Evolutionary conservation across 2,888 invertebrate species (phyloP).

Genomic region (Chrysolina oricalcia): DNA sequence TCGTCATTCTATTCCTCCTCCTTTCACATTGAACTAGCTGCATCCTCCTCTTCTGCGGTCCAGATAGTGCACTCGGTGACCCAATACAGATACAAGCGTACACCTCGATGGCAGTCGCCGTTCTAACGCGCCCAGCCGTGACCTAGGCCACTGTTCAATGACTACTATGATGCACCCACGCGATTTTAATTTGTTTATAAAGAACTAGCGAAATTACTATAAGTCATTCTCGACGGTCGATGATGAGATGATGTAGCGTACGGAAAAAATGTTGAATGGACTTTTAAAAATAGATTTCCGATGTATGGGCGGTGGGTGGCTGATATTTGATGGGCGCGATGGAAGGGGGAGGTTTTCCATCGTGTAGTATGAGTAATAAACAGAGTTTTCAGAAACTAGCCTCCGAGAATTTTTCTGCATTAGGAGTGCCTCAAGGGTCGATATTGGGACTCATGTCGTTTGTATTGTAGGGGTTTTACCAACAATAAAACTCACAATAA

Average conservation of each 20-base stretch:
- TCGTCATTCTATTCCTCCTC: slow-evolving; percentile 29
- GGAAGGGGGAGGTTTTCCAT: neutral
- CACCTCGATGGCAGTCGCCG: slow-evolving; percentile 1
- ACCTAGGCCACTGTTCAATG: slow-evolving; percentile 67
- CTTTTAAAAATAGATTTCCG: slow-evolving; percentile 22
- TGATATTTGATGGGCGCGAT: neutral
- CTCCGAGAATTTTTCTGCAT: too few relatives aligned
- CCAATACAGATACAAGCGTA: slow-evolving; percentile 53
- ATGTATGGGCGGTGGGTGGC: neutral
- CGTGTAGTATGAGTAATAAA: too few relatives aligned
- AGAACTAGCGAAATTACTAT: slow-evolving; percentile 48
- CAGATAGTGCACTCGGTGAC: slow-evolving; percentile 51
- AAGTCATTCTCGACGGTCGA: slow-evolving; percentile 32
- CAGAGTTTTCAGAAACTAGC: neutral
- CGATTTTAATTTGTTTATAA: slow-evolving; percentile 50
- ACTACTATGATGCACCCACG: slow-evolving; percentile 65
- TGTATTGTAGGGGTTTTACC: too few relatives aligned
- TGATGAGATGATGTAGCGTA: slow-evolving; percentile 12
- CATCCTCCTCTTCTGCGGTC: slow-evolving; percentile 40
- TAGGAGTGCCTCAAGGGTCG: too few relatives aligned
- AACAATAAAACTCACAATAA: too few relatives aligned
- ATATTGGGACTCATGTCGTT: too few relatives aligned
- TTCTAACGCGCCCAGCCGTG: slow-evolving; percentile 58
- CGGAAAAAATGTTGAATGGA: slow-evolving; percentile 41
- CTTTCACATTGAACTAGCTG: slow-evolving; percentile 34